Percentiles rank a stretch among this genome's conserved stretches.
phyloP scores from a whole-genome alignment of 2,888 invertebrate species.

The Protophormia terraenovae region DNA sequence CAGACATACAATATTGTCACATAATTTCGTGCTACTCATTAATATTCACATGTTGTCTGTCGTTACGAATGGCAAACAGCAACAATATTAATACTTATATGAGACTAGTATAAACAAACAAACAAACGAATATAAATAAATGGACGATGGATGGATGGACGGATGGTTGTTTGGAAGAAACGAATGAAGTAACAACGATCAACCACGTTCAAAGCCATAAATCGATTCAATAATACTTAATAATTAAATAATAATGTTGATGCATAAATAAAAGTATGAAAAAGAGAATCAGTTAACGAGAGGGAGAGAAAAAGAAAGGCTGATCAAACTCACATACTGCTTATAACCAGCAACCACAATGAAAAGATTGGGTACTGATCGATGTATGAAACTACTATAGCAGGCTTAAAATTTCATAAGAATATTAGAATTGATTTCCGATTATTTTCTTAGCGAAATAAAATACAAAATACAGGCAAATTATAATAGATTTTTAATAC shows the following conservation, averaged over 20 bases:
- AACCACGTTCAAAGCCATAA: conserved; percentile 24
- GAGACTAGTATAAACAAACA: background rate
- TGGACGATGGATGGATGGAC: conserved; percentile 14
- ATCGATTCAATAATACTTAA: conserved; percentile 42
- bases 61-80: conserved; percentile 69
- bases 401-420: background rate
- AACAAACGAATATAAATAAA: background rate
- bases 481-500: too few species aligned
- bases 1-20: conserved; percentile 69
- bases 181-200: background rate
- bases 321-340: too few species aligned
- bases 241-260: conserved; percentile 36
- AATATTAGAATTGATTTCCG: too few species aligned
- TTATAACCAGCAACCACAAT: background rate
- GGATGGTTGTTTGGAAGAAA: too few species aligned
- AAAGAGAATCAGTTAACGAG: background rate
- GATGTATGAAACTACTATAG: background rate
- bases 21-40: conserved; percentile 73
- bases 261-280: background rate
- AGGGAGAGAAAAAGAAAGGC: background rate
- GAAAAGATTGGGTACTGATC: background rate
- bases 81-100: conserved; percentile 16
- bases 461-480: too few species aligned
- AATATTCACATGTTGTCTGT: conserved; percentile 78
- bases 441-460: too few species aligned